Percentiles rank a stretch among this genome's conserved stretches.
phyloP scores from a whole-genome alignment of 2,113 vertebrate genomes.

The Mugil cephalus region DNA sequence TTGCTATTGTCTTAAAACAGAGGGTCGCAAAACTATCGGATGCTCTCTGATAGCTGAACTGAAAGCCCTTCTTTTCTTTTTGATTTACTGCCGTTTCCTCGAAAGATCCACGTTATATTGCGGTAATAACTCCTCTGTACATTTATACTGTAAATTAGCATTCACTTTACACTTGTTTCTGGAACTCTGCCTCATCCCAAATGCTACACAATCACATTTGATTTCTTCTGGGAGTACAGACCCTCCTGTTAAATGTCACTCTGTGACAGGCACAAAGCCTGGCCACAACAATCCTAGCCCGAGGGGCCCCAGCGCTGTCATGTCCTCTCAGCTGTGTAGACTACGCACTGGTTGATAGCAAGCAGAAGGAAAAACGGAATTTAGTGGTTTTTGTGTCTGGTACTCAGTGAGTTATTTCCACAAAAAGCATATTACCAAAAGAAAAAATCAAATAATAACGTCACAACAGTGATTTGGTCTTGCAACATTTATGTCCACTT shows the following conservation, averaged over 20 bases:
- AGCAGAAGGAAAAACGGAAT: conserved; percentile 45
- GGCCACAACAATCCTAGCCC: conserved; percentile 64
- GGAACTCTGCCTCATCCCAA: conserved; percentile 43
- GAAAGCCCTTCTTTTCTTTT: not conserved
- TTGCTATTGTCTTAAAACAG: conserved; percentile 63
- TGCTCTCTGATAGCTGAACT: not conserved
- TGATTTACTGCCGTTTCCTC: not conserved
- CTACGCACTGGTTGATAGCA: conserved; percentile 57
- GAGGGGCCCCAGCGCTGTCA: conserved; percentile 73
- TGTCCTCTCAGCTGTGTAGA: conserved; percentile 70
- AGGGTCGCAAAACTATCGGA: conserved; percentile 17
- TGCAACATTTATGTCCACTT: not conserved
- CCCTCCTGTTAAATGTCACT: conserved; percentile 84
- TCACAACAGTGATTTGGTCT: not conserved
- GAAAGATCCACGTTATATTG: conserved; percentile 1
- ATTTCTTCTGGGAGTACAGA: conserved; percentile 70
- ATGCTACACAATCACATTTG: conserved; percentile 79
- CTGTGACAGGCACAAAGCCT: conserved; percentile 75
- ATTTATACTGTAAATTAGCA: conserved; percentile 18
- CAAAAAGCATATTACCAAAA: conserved; percentile 33
- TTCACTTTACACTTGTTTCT: conserved; percentile 48
- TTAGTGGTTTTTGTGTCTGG: conserved; percentile 50
- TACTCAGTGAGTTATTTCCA: conserved; percentile 27
- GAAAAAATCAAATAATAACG: not conserved
- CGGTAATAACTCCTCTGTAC: not conserved